Evolutionary conservation across 2,113 vertebrate species (phyloP).

Genomic region (Cyphomyrus discorhynchus): DNA sequence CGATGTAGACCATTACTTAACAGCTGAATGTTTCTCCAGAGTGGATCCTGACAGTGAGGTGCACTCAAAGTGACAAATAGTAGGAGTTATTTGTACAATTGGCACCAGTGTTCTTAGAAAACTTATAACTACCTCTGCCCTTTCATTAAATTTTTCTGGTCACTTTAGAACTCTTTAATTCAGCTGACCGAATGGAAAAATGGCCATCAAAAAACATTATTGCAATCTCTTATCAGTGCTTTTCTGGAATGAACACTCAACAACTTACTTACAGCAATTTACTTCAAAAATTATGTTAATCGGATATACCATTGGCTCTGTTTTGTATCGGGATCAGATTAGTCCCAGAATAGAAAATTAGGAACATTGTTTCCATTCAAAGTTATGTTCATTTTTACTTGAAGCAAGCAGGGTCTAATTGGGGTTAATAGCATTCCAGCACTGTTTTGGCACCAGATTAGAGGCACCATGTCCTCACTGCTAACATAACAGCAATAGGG

Average conservation of each 20-base stretch:
- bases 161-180: conserved; percentile 6
- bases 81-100: background rate
- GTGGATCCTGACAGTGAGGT: background rate
- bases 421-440: conserved; percentile 7
- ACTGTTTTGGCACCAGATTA: conserved; percentile 10
- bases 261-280: background rate
- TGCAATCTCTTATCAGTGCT: background rate
- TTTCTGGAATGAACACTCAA: background rate
- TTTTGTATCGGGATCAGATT: background rate
- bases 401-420: background rate
- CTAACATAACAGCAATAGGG: background rate
- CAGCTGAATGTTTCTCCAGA: background rate
- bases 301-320: background rate
- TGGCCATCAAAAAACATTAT: background rate
- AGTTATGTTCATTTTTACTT: background rate
- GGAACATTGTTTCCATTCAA: background rate
- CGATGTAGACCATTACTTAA: background rate
- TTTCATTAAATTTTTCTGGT: background rate
- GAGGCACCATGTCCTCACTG: background rate
- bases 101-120: background rate
- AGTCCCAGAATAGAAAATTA: background rate
- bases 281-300: background rate
- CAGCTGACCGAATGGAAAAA: background rate
- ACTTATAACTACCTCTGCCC: background rate
- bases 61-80: background rate